Evolutionary conservation across 2,888 invertebrate species (phyloP).

Genomic region (Leptarthrus brevirostris): DNA sequence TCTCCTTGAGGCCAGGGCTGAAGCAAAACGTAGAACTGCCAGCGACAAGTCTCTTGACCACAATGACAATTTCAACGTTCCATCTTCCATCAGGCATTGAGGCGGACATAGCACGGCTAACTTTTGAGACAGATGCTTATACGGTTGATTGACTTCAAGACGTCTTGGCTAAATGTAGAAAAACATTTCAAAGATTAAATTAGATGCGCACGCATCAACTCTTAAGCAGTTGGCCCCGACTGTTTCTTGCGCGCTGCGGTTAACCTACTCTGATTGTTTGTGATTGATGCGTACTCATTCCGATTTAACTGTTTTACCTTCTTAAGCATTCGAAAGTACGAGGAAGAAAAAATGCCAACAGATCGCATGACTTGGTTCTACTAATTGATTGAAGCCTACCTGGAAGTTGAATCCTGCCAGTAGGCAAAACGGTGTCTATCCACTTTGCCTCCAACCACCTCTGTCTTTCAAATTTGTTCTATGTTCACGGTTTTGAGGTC

Average conservation of each 20-base stretch:
- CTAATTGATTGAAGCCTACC: conserved; percentile 25
- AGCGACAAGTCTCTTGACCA: conserved; percentile 29
- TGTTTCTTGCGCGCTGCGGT: conserved; percentile 13
- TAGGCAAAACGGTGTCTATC: background rate
- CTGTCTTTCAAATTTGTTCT: conserved; percentile 32
- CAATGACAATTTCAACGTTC: conserved; percentile 25
- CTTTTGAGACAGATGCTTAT: conserved; percentile 43
- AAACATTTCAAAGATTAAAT: conserved; percentile 44
- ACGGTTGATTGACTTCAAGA: conserved; percentile 45
- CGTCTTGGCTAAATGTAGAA: conserved; percentile 42
- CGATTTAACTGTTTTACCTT: conserved; percentile 36
- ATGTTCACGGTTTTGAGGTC: too few relatives aligned
- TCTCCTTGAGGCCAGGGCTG: background rate
- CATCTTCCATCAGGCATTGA: background rate
- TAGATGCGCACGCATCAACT: conserved; percentile 48
- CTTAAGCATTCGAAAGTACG: background rate
- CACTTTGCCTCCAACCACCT: background rate
- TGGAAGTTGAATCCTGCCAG: background rate
- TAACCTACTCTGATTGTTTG: conserved; percentile 42
- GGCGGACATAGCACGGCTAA: conserved; percentile 16
- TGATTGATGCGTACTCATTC: conserved; percentile 44
- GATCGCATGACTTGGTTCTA: conserved; percentile 1
- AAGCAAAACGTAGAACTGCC: background rate
- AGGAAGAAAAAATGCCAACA: background rate
- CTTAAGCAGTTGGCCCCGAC: conserved; percentile 13